Evolutionary conservation across 1,140 invertebrate genomes (phyloP), one percentile per base, ranked within the genome.

Genomic region (Brachionus sp.): DNA sequence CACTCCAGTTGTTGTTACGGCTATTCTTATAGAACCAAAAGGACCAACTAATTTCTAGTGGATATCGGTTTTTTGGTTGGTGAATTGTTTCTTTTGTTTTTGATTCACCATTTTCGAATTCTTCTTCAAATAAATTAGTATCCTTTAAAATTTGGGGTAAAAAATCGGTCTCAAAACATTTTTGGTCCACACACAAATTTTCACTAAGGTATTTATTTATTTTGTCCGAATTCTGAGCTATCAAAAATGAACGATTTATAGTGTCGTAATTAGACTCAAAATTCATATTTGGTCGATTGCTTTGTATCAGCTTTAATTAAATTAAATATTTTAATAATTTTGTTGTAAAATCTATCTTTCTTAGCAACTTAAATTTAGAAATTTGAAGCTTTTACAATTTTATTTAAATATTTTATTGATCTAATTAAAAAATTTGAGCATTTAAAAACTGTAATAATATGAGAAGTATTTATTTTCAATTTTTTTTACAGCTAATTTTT

Each of bases 171-270:
- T 66, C 33, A 16, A 66, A 66, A 12, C 29, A 35, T 37, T 66
- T 9, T 33, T 66, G 33, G 33, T 12, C 16, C 33, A 66, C 7
- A n/a, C 29, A n/a, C 1, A 10, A 37, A n/a, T 33, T 66, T 33
- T 66, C 25, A n/a, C 12, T 66, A 0, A 66, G 64, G 6, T 66
- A 66, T n/a, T 37, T 33, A 9, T 70, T 3, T 9, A 70, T 70
- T 39, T 39, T 37, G n/a, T 70, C 35, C 6, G 66, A 70, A 39
- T 70, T 70, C 9, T 70, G 66, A 39, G 66, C 66, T 12, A 70
- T 70, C 37, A 70, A 70, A 39, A 70, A 70, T 39, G 66, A 70
- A 44, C 66, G 66, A 70, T 70, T 70, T 39, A 70, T 70, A 7
- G 66, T 70, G n/a, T 70, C 66, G 5, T 44, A 70, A 70, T 70